phyloP scores from a whole-genome alignment of 2,797 vertebrate genomes.

The Molossus molossus region DNA sequence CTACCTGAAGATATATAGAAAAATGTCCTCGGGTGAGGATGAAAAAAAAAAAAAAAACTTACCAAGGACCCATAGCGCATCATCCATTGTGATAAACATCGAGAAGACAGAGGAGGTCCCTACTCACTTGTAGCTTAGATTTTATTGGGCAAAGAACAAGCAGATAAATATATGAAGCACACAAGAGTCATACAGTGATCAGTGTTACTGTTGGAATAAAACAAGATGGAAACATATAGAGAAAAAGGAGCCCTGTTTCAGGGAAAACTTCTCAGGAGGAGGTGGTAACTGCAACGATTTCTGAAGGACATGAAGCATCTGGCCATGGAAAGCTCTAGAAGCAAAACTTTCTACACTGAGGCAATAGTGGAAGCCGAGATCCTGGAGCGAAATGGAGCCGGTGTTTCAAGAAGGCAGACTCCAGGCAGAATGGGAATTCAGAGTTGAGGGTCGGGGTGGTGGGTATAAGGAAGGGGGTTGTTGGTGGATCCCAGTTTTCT shows the following conservation, averaged over 20 bases:
- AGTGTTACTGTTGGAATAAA: background rate
- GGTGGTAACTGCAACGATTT: background rate
- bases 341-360: background rate
- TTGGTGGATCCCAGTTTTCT: accelerated
- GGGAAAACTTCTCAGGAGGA: too few relatives aligned
- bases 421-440: background rate
- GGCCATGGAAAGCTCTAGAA: background rate
- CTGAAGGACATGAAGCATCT: background rate
- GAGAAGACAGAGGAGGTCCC: too few relatives aligned
- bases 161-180: too few relatives aligned
- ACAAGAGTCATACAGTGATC: too few relatives aligned
- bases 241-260: background rate
- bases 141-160: background rate
- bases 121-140: background rate
- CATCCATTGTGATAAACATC: background rate
- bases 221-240: background rate
- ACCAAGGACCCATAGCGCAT: background rate
- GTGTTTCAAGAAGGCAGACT: background rate
- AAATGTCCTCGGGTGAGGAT: too few relatives aligned
- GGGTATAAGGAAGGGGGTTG: accelerated
- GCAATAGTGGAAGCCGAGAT: background rate
- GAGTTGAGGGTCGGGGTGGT: too few relatives aligned
- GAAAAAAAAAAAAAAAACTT: background rate
- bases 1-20: too few relatives aligned
- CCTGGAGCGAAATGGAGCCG: accelerated